phyloP scores from a whole-genome alignment of 2,888 invertebrate genomes.

The Dasypolia templi region DNA sequence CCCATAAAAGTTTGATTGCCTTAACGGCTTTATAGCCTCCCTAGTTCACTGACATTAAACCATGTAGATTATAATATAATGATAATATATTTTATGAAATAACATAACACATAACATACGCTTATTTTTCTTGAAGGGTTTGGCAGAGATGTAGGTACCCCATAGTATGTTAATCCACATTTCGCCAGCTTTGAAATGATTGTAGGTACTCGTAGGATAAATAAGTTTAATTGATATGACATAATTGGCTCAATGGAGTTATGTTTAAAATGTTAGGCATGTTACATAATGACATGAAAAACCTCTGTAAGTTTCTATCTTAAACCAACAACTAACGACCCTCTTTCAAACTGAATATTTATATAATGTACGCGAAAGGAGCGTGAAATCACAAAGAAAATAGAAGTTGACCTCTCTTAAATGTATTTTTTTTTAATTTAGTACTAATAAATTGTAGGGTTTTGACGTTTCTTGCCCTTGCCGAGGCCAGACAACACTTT shows the following conservation, averaged over 20 bases:
- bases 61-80: not conserved
- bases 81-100: not conserved
- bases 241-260: not conserved
- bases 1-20: not conserved
- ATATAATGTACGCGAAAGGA: conserved; percentile 66
- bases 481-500: conserved; percentile 16
- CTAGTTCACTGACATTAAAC: not conserved
- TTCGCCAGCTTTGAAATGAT: not conserved
- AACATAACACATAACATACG: too few species aligned
- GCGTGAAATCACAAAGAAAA: conserved; percentile 73
- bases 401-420: conserved; percentile 67
- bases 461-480: conserved; percentile 15
- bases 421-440: conserved; percentile 69
- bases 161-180: not conserved
- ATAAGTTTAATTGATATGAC: not conserved
- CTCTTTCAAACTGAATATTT: conserved; percentile 69
- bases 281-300: not conserved
- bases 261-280: not conserved
- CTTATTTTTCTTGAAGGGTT: too few species aligned
- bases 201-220: not conserved
- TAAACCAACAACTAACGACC: conserved; percentile 55
- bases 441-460: conserved; percentile 43
- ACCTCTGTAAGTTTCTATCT: conserved; percentile 19
- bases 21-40: not conserved
- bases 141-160: too few species aligned